Percentiles rank a stretch among this genome's conserved stretches.
Conservation (phyloP, 53 echinoderm and acorn worm species). For the Actinopyga echinites region DNA sequence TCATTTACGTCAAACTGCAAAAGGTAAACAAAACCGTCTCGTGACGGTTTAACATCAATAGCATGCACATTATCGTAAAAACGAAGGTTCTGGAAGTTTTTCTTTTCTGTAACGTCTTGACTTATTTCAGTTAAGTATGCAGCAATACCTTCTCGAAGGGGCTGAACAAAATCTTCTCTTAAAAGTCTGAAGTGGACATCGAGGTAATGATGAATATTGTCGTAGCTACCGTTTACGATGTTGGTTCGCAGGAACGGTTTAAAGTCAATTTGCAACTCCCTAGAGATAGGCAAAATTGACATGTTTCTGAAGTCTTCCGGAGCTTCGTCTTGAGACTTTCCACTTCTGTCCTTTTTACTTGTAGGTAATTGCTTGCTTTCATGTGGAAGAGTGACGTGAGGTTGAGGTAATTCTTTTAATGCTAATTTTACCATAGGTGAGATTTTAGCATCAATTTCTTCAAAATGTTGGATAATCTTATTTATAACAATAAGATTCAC, state of each 20-base stretch:
- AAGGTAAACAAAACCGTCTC: constrained; percentile 40
- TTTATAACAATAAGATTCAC: too few relatives aligned
- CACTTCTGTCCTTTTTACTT: background rate
- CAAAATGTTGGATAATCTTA: too few relatives aligned
- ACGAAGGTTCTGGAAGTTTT: constrained; percentile 58
- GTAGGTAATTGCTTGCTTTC: background rate
- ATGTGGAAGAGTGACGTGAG: too few relatives aligned
- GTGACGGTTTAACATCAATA: background rate
- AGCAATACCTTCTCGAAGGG: constrained; percentile 77
- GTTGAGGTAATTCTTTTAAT: too few relatives aligned
- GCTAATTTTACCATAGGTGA: too few relatives aligned
- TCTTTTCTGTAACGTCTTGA: background rate
- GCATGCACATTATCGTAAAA: constrained; percentile 62
- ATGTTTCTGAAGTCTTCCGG: constrained; percentile 76
- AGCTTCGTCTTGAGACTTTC: constrained; percentile 20
- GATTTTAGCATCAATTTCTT: too few relatives aligned
- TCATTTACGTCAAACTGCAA: constrained; percentile 48
- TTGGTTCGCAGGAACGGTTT: constrained; percentile 74
- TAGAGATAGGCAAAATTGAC: constrained; percentile 59
- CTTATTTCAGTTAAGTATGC: constrained; percentile 54
- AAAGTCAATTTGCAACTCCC: constrained; percentile 50
- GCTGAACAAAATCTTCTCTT: constrained; percentile 84
- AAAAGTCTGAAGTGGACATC: constrained; percentile 88
- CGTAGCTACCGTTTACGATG: constrained; percentile 66
- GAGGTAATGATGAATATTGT: constrained; percentile 73